These are phyloP conservation scores for Hyposmocoma kahamanoa DNA, from an alignment of 1,140 invertebrate species.

Conservation along the genomic window DNA sequence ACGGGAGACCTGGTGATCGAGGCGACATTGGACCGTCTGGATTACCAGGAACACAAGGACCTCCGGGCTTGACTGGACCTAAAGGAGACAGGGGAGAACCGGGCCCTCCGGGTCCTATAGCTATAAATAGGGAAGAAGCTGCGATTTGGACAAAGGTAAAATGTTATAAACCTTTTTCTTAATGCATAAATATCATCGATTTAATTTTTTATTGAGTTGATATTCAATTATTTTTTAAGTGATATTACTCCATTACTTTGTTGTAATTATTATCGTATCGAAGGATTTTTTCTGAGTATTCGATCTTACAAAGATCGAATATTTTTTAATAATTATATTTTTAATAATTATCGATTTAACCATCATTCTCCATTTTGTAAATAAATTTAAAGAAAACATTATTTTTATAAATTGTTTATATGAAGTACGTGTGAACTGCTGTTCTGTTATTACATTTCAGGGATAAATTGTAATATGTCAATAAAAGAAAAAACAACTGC, in stretches of 20 bases:
- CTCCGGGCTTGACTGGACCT: constrained; percentile 75
- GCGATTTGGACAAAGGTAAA: constrained; percentile 51
- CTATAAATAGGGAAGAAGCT: constrained; percentile 64
- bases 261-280: too few species aligned
- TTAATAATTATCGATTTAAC: too few species aligned
- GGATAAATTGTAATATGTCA: too few species aligned
- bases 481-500: too few species aligned
- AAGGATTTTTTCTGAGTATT: not conserved
- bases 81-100: constrained; percentile 81
- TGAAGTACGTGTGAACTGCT: too few species aligned
- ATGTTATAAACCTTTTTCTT: not conserved
- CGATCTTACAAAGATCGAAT: not conserved
- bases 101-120: constrained; percentile 80
- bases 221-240: too few species aligned
- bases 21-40: constrained; percentile 79
- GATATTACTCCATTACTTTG: too few species aligned
- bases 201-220: too few species aligned
- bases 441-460: too few species aligned
- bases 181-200: not conserved
- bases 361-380: too few species aligned
- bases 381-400: too few species aligned
- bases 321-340: not conserved
- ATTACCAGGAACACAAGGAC: constrained; percentile 77
- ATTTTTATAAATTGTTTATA: too few species aligned
- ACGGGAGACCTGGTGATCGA: constrained; percentile 72